Evolutionary conservation across 1,140 invertebrate species (phyloP).

Genomic region (Myzus persicae): DNA sequence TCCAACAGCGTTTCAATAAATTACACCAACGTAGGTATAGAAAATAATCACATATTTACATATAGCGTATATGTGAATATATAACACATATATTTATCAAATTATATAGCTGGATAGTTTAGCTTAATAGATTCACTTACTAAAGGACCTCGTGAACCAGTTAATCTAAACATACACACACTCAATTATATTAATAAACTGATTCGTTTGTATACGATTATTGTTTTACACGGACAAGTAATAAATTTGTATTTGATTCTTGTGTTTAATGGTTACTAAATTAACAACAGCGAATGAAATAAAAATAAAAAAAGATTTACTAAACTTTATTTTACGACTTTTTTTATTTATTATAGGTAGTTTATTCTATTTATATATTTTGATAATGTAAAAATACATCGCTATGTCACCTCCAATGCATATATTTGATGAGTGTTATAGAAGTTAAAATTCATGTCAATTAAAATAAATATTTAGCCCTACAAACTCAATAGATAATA

Average conservation of each 20-base stretch:
- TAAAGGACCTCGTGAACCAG: conserved; percentile 27
- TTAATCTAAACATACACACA: neutral
- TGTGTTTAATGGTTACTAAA: neutral
- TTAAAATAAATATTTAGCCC: neutral
- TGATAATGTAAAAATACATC: too few species aligned
- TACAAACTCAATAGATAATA: neutral
- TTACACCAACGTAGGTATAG: neutral
- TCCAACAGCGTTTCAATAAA: neutral
- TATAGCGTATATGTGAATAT: neutral
- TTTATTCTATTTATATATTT: neutral
- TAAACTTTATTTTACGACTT: neutral
- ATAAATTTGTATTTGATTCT: conserved; percentile 15
- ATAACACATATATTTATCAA: neutral
- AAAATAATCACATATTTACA: neutral
- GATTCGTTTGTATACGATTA: conserved; percentile 21
- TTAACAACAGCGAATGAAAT: neutral
- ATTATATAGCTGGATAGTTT: neutral
- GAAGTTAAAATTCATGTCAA: neutral
- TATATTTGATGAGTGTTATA: neutral
- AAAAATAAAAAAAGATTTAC: neutral
- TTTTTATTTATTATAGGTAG: neutral
- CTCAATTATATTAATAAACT: conserved; percentile 1
- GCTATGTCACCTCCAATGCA: neutral
- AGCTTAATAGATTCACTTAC: conserved; percentile 25
- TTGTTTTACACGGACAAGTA: neutral